phyloP scores from a whole-genome alignment of 2,113 vertebrate genomes.

The Tursiops truncatus region DNA sequence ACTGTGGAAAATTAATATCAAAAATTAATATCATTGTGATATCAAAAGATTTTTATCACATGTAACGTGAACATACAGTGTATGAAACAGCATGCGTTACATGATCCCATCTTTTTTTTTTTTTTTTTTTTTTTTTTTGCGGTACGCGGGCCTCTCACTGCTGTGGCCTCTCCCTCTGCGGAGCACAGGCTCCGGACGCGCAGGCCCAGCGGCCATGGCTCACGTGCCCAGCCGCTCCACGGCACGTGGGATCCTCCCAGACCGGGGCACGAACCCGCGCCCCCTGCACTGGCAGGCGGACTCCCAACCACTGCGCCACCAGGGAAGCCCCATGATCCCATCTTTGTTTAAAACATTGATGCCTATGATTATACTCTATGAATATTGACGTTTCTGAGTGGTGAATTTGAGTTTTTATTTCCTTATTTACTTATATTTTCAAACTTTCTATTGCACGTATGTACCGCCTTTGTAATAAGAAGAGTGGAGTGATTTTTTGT shows the following conservation, averaged over 20 bases:
- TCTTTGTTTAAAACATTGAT: neutral
- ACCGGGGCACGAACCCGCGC: too few relatives aligned
- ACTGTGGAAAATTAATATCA: neutral
- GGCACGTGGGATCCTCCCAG: too few relatives aligned
- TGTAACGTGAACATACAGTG: neutral
- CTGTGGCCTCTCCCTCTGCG: too few relatives aligned
- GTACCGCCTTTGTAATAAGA: neutral
- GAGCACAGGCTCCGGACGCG: too few relatives aligned
- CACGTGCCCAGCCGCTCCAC: too few relatives aligned
- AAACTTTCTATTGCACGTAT: neutral
- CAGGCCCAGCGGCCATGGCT: too few relatives aligned
- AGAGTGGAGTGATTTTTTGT: neutral
- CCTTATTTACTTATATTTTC: neutral
- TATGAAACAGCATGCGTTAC: neutral
- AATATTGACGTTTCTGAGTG: neutral
- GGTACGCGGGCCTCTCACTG: too few relatives aligned
- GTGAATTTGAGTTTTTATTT: neutral
- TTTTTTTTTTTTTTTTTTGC: too few relatives aligned
- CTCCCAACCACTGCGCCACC: too few relatives aligned
- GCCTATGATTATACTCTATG: neutral
- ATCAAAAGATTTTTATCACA: neutral
- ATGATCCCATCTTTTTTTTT: neutral
- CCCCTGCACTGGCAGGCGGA: too few relatives aligned
- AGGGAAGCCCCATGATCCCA: neutral
- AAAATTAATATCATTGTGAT: too few relatives aligned